Evolutionary conservation across 2,888 invertebrate genomes (phyloP), one percentile per base, ranked within the genome.

Genomic region (Colletes collaris): DNA sequence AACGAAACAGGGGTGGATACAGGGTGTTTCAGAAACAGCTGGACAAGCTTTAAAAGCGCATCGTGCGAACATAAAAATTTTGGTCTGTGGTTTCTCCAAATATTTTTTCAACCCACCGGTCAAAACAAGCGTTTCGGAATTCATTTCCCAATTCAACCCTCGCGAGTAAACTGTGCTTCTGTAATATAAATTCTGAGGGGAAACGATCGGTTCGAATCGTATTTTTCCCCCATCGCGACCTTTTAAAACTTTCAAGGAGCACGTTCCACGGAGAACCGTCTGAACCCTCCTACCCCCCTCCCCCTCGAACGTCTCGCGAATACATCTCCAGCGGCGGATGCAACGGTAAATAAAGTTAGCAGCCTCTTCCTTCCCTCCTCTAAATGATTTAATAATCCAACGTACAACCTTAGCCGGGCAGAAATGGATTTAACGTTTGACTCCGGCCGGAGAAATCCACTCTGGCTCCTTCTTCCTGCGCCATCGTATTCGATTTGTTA

Each of bases 361-460:
- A 35, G 46, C 4, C 44, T 37, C 76, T 62, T 69, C 52, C 56
- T 13, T 40, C 44, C 16, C 56, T n/a, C 68, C 35, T 35, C 40
- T 52, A 56, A 69, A 82, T 71, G 66, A 77, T 77, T 79, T 79
- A 75, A 82, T 70, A 81, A 84, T 69, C 69, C 64, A 13, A 70
- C 53, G 59, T 37, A n/a, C 58, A 46, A 27, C 13, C 46, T 40
- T 59, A 67, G 56, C 50, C 44, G 35, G 7, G 16, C 60, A 70
- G 68, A 82, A 76, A 72, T 67, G 71, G 60, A 82, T 67, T 64
- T 66, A 59, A 56, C 70, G 59, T 69, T 82, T 53, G 59, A 66
- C 16, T 64, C 44, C 37, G n/a, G 72, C 44, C 46, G 13, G n/a
- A 69, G 58, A 74, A 50, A 68, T 60, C 56, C 52, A 37, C 71